phyloP scores from a whole-genome alignment of 1,140 invertebrate species.

The Pseudomyrmex flavicornis region DNA sequence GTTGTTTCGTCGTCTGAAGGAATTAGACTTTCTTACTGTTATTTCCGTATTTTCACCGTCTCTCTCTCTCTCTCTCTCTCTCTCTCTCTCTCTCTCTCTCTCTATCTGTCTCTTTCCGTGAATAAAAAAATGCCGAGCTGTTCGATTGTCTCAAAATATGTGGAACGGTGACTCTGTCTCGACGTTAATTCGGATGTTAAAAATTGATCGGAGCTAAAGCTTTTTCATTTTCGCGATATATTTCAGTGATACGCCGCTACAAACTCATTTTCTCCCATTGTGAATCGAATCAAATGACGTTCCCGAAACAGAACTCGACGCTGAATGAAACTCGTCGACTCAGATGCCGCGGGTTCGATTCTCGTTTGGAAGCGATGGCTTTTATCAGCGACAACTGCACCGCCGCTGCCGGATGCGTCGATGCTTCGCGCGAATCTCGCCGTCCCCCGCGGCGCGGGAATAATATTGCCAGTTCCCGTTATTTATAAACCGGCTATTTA shows the following conservation, averaged over 20 bases:
- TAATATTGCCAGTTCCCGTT: constrained; percentile 70
- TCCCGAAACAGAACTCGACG: constrained; percentile 11
- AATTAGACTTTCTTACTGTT: constrained; percentile 3
- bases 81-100: too few relatives aligned
- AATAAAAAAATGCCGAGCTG: not conserved
- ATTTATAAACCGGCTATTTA: constrained; percentile 80
- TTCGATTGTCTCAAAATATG: not conserved
- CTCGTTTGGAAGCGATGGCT: constrained; percentile 72
- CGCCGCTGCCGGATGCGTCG: constrained; percentile 40
- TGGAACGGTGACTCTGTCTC: too few relatives aligned
- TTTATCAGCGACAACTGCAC: constrained; percentile 72
- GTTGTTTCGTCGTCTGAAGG: constrained; percentile 35
- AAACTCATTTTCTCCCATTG: constrained; percentile 26
- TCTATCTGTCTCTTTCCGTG: not conserved
- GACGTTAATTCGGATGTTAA: not conserved
- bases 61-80: too few relatives aligned
- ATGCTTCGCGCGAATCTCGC: constrained; percentile 23
- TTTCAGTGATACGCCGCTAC: not conserved
- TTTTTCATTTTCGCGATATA: not conserved
- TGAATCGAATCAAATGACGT: constrained; percentile 15
- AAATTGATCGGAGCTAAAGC: not conserved
- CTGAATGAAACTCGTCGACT: constrained; percentile 58
- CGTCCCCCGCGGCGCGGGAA: constrained; percentile 31
- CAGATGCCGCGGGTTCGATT: constrained; percentile 15
- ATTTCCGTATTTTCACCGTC: not conserved